These are phyloP conservation scores for Camponotus pennsylvanicus DNA, from an alignment of 1,140 invertebrate species.

Conservation along the genomic window DNA sequence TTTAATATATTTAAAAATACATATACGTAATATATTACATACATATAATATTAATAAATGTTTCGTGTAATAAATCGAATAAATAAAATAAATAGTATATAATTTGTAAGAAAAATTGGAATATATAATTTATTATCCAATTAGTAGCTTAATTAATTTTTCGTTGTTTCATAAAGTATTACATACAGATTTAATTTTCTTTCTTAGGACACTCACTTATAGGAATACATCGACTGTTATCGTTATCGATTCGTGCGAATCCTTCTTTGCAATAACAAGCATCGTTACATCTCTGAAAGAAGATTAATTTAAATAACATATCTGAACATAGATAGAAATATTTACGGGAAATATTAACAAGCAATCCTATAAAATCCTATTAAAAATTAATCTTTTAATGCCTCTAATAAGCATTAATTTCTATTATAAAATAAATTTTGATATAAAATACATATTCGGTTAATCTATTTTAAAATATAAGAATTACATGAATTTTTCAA, in stretches of 20 bases:
- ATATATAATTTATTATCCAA: too few relatives aligned
- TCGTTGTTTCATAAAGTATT: too few relatives aligned
- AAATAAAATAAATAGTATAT: too few relatives aligned
- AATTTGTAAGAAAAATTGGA: too few relatives aligned
- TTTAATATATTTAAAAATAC: background rate
- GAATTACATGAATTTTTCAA: too few relatives aligned
- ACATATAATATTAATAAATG: too few relatives aligned
- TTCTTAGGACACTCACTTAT: background rate
- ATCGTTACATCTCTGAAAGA: constrained; percentile 62
- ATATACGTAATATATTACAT: background rate
- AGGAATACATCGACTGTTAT: constrained; percentile 2
- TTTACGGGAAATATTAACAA: background rate
- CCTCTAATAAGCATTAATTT: background rate
- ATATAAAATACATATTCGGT: background rate
- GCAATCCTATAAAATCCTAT: background rate
- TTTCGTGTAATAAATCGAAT: too few relatives aligned
- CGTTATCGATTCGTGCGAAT: background rate
- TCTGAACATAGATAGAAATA: background rate
- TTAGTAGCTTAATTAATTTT: too few relatives aligned
- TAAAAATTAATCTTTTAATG: constrained; percentile 3
- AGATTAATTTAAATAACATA: background rate
- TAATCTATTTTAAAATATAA: too few relatives aligned
- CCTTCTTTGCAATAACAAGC: constrained; percentile 47
- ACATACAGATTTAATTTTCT: background rate
- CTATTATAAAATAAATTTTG: background rate